Base-by-base conservation (phyloP, 2,797 vertebrate species). In the Sebastiscus tertius region DNA sequence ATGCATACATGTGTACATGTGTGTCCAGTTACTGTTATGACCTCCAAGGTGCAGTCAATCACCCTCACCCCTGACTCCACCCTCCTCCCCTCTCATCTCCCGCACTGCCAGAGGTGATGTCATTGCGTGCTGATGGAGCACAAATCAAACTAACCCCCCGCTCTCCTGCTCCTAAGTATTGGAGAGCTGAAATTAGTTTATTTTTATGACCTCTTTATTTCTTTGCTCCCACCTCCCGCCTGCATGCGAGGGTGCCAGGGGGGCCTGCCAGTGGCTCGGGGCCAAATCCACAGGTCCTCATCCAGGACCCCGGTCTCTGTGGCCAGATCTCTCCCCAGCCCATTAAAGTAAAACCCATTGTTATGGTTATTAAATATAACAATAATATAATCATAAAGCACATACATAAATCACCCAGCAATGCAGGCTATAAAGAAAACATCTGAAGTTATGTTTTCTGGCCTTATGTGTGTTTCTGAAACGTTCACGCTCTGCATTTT, bases 201-300 rank as follows among this genome's bases (percentile, higher is more conserved):
- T 92, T 94, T 95, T 94, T 95, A 94, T 92, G 90, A 92, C 86
- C 86, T 94, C 87, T 93, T 93, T 91, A 92, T 92, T 91, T 93
- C 90, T 90, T 82, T 89, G 81, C 87, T 90, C 86, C 89, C 81
- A 86, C 80, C 87, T 90, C 87, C 81, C 89, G 87, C 80, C 87
- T 88, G 83, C 60, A 69, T 89, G 72, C 74, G 1, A 79, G 84
- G 77, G 75, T 54, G 70, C 86, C 88, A 85, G 68, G 86, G 86
- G 75, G 79, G 78, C 68, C 36, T 75, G 49, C 46, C 68, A 65
- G 73, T 89, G 87, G 89, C 75, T 70, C 3, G 12, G 52, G 80
- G 84, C 81, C 93, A 90, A 80, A 75, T 86, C 80, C 84, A 81
- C 77, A 86, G 82, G 81, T 92, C 83, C 68, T 82, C 75, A 33